Evolutionary conservation across 1,140 invertebrate genomes (phyloP).

Genomic region (Drosophila arizonae): DNA sequence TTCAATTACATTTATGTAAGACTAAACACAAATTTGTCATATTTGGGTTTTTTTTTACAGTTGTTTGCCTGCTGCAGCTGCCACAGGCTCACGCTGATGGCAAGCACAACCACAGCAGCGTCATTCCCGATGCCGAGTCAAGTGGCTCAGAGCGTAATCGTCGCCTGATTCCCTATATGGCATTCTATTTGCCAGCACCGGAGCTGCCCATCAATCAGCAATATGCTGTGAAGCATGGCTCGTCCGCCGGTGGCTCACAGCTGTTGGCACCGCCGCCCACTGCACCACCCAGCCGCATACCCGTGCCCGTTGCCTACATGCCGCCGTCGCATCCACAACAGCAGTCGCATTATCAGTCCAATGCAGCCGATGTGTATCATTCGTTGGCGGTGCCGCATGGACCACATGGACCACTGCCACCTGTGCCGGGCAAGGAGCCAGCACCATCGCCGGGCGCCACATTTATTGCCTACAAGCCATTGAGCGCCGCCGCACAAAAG

Average conservation of each 20-base stretch:
- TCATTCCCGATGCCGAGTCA: constrained; percentile 58
- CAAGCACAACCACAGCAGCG: constrained; percentile 37
- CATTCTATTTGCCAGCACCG: constrained; percentile 88
- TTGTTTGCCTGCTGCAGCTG: constrained; percentile 29
- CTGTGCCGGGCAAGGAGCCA: constrained; percentile 59
- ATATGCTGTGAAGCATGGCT: constrained; percentile 70
- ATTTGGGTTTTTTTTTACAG: constrained; percentile 9
- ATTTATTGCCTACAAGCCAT: constrained; percentile 76
- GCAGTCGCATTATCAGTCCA: constrained; percentile 61
- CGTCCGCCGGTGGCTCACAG: constrained; percentile 51
- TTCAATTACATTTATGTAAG: background rate
- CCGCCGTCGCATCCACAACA: constrained; percentile 50
- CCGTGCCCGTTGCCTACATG: constrained; percentile 74
- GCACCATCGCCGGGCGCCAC: constrained; percentile 41
- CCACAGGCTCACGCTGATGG: constrained; percentile 15
- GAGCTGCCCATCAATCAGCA: constrained; percentile 83
- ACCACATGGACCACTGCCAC: constrained; percentile 36
- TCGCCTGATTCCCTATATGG: constrained; percentile 91
- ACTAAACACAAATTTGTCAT: background rate
- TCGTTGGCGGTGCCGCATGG: constrained; percentile 43
- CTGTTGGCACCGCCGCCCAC: constrained; percentile 31
- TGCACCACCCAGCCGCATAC: constrained; percentile 50
- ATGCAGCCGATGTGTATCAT: constrained; percentile 72
- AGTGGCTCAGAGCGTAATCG: constrained; percentile 85
- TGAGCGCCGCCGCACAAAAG: constrained; percentile 64